Evolutionary conservation across 2,113 vertebrate genomes (phyloP).

Genomic region (Leptobrachium leishanense): DNA sequence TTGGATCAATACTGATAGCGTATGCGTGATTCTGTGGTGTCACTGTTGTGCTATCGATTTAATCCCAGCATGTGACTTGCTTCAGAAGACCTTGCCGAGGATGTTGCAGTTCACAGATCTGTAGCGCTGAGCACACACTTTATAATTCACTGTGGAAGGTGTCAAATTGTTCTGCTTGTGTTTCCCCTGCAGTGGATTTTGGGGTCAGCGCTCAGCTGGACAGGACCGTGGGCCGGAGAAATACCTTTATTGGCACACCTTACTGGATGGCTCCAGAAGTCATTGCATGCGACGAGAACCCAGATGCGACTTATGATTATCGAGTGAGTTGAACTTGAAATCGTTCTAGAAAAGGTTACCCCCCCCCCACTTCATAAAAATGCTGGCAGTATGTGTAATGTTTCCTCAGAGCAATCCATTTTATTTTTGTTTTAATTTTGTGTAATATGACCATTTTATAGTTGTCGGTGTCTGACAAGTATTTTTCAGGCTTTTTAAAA

Average conservation of each 20-base stretch:
- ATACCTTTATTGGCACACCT: slow-evolving; percentile 95
- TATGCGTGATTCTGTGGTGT: too few relatives aligned
- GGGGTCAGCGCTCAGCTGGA: slow-evolving; percentile 97
- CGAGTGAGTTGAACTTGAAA: slow-evolving; percentile 72
- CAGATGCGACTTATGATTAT: slow-evolving; percentile 97
- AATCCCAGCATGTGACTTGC: neutral
- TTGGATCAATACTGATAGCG: too few relatives aligned
- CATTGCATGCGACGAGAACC: slow-evolving; percentile 98
- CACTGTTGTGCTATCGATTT: slow-evolving; percentile 7
- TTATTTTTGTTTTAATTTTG: too few relatives aligned
- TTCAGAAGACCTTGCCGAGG: neutral
- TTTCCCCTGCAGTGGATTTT: slow-evolving; percentile 83
- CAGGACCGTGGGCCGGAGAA: slow-evolving; percentile 92
- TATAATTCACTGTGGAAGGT: slow-evolving; percentile 8
- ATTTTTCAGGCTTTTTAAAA: too few relatives aligned
- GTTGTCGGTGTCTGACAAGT: too few relatives aligned
- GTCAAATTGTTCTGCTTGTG: slow-evolving; percentile 38
- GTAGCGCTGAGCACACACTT: slow-evolving; percentile 10
- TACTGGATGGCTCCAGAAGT: slow-evolving; percentile 99
- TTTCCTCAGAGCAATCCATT: too few relatives aligned
- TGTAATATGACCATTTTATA: too few relatives aligned
- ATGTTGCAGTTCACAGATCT: slow-evolving; percentile 18
- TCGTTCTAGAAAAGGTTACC: too few relatives aligned
- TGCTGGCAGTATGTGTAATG: too few relatives aligned
- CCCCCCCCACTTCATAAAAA: too few relatives aligned